Conservation (phyloP, 1,140 invertebrate genomes). For the Lepeophtheirus salmonis region DNA sequence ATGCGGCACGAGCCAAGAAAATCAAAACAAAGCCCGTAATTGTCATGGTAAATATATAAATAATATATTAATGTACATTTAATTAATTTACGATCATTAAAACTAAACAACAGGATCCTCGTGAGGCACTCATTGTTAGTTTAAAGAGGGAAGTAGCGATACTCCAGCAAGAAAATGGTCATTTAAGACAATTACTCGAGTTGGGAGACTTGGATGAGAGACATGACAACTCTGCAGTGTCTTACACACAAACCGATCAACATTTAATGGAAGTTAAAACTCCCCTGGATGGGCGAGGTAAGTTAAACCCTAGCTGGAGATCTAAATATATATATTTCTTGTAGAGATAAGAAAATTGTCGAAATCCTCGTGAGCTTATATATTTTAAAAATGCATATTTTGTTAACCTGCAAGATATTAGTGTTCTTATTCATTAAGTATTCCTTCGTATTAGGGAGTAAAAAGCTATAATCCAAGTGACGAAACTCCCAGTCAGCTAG, state of each 20-base stretch:
- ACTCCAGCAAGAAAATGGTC: constrained; percentile 75
- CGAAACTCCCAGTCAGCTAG: too few species aligned
- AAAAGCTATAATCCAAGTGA: too few species aligned
- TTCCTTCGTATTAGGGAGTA: too few species aligned
- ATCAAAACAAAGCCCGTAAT: constrained; percentile 72
- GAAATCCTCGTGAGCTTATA: too few species aligned
- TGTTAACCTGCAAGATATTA: too few species aligned
- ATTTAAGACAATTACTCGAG: constrained; percentile 51
- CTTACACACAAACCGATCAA: background rate
- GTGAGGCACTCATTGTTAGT: constrained; percentile 71
- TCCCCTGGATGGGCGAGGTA: constrained; percentile 8
- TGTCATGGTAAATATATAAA: constrained; percentile 53
- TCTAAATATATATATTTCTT: too few species aligned
- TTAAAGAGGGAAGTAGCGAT: constrained; percentile 70
- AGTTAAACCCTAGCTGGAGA: background rate
- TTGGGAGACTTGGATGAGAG: background rate
- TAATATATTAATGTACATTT: too few species aligned
- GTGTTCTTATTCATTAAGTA: too few species aligned
- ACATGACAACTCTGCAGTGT: background rate
- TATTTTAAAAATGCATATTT: too few species aligned
- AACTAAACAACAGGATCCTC: too few species aligned
- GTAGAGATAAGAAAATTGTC: too few species aligned
- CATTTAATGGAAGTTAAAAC: background rate
- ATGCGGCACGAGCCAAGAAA: constrained; percentile 64
- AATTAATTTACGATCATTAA: too few species aligned